These are phyloP conservation scores for Emydoidea blandingii DNA, from an alignment of 2,797 vertebrate species.

Conservation along the genomic window DNA sequence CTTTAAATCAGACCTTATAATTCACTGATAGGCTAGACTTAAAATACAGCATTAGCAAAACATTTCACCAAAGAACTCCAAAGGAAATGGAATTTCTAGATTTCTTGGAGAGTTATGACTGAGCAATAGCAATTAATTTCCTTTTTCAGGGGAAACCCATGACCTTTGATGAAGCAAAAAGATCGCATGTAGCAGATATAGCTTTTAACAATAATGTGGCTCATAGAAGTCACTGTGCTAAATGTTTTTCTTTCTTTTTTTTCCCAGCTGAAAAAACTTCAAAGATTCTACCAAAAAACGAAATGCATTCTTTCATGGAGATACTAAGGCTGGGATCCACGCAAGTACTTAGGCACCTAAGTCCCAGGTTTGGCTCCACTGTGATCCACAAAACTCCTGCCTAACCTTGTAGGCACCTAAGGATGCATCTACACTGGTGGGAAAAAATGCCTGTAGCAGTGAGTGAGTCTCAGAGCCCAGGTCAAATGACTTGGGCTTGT, in stretches of 20 bases:
- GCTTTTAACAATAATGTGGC: constrained; percentile 15
- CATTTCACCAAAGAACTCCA: not conserved
- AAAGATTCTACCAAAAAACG: not conserved
- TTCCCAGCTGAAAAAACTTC: not conserved
- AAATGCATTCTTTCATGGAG: not conserved
- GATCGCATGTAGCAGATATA: not conserved
- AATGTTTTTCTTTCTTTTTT: constrained; percentile 2
- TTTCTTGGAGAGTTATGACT: constrained; percentile 3
- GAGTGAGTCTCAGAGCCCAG: not conserved
- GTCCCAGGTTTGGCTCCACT: not conserved
- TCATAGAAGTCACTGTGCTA: constrained; percentile 15
- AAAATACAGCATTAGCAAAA: not conserved
- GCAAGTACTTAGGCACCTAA: not conserved
- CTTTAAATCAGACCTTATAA: not conserved
- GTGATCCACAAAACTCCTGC: not conserved
- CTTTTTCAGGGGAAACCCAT: constrained; percentile 36
- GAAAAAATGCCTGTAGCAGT: not conserved
- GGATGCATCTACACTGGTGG: not conserved
- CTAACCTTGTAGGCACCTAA: not conserved
- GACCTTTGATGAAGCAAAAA: not conserved
- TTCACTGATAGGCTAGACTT: not conserved
- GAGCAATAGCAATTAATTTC: constrained; percentile 19
- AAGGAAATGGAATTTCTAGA: not conserved
- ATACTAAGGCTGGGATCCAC: not conserved
- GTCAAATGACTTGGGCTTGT: not conserved